phyloP scores from a whole-genome alignment of 2,113 vertebrate genomes.

The Panthera leo region DNA sequence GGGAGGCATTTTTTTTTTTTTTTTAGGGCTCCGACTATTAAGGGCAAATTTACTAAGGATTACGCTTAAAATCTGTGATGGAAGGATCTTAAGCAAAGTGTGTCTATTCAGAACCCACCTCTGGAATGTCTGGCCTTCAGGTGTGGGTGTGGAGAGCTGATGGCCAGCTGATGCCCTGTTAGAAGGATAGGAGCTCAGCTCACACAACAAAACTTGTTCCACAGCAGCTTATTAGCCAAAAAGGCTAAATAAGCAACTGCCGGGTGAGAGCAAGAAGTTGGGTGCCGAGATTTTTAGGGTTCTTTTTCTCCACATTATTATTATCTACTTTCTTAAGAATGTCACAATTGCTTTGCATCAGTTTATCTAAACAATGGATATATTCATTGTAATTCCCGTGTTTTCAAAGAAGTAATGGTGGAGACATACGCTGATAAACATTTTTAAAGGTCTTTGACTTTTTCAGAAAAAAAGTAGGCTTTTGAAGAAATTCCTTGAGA shows the following conservation, averaged over 20 bases:
- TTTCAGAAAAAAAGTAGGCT: background rate
- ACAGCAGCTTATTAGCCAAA: background rate
- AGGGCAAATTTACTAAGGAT: background rate
- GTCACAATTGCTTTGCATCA: background rate
- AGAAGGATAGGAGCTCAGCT: background rate
- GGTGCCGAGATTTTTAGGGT: background rate
- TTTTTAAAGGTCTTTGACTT: constrained; percentile 25
- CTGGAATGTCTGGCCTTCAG: background rate
- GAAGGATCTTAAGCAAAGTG: background rate
- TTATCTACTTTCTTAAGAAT: background rate
- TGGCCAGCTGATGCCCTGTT: too few relatives aligned
- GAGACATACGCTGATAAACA: background rate
- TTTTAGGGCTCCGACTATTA: background rate
- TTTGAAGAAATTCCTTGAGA: background rate
- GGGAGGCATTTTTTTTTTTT: background rate
- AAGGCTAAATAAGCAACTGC: background rate
- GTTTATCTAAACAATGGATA: background rate
- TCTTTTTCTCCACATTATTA: background rate
- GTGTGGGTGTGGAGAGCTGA: background rate
- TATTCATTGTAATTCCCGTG: background rate
- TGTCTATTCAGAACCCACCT: background rate
- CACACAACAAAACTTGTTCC: background rate
- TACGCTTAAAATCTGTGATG: background rate
- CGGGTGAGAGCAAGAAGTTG: background rate
- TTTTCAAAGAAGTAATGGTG: background rate